Base-by-base conservation (phyloP, 2,113 vertebrate genomes). In the Oncorhynchus clarkii region DNA sequence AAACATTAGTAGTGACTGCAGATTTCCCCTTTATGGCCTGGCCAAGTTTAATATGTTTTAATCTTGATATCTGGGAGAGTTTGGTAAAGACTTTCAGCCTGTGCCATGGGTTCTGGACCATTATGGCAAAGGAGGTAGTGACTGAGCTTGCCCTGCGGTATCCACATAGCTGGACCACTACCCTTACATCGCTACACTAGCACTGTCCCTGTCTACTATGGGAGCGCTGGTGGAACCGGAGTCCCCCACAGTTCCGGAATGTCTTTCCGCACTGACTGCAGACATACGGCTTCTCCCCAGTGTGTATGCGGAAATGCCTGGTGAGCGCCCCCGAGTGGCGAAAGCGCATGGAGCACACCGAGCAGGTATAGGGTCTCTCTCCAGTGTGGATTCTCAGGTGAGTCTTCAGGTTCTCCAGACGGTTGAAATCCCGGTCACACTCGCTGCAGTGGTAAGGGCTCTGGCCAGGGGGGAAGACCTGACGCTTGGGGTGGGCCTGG, bases 331-430 rank as follows among this genome's bases (percentile, higher is more conserved):
- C 91, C 0, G 92, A 92, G 88, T 93, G 93, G 24, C 92, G 90
- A 78, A 93, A 93, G 59, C 88, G 87, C 77, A 90, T 91, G 1
- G 87, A 87, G 76, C 93, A 93, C 0, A 92, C 89, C 0, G 90
- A 88, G 81, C 92, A 94, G 39, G 84, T 84, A 77, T 88, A 93
- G 0, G 92, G 93, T 48, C 90, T 85, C 77, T 94, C 92, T 7
- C 93, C 92, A 0, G 91, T 93, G 84, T 94, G 93, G 67, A 93
- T 93, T 69, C 90, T 90, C 16, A 92, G 85, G 80, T 93, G 92
- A 1, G 92, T 93, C 81, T 93, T 93, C 66, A 93, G 87, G 84
- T 93, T 93, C 74, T 92, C 91, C 89, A 91, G 74, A 76, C 91
- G 90, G 82, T 93, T 92, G 80, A 93, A 93, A 78, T 92, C 91